phyloP scores from a whole-genome alignment of 1,140 invertebrate species.

The Octopus sinensis region DNA sequence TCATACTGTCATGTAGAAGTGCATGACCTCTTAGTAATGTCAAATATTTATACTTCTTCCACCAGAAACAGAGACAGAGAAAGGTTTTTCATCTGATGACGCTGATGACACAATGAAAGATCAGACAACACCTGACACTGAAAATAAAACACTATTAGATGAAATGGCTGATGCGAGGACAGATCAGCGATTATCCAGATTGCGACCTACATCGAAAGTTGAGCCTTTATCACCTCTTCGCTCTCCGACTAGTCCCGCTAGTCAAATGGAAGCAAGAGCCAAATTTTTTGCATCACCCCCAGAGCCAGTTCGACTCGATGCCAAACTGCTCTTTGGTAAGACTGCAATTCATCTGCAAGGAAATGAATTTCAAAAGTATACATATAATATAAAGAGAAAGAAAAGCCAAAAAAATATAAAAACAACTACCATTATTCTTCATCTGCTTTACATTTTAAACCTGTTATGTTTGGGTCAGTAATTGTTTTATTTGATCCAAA shows the following conservation, averaged over 20 bases:
- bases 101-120: conserved; percentile 31
- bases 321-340: conserved; percentile 48
- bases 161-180: neutral
- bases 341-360: conserved; percentile 20
- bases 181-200: neutral
- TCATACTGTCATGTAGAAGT: no score
- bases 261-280: conserved; percentile 35
- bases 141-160: neutral
- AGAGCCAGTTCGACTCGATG: conserved; percentile 47
- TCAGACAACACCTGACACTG: neutral
- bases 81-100: conserved; percentile 23
- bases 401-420: no score
- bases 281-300: conserved; percentile 50
- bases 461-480: no score
- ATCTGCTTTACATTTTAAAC: no score
- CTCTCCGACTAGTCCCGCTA: conserved; percentile 24
- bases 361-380: conserved; percentile 15
- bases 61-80: conserved; percentile 1
- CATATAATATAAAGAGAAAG: no score
- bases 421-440: no score
- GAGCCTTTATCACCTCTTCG: neutral
- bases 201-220: neutral
- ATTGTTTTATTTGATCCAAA: no score
- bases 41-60: neutral
- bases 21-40: no score